Percentiles rank a stretch among this genome's conserved stretches.
Evolutionary conservation across 2,888 invertebrate species (phyloP).

Genomic region (Heliconius cydno): DNA sequence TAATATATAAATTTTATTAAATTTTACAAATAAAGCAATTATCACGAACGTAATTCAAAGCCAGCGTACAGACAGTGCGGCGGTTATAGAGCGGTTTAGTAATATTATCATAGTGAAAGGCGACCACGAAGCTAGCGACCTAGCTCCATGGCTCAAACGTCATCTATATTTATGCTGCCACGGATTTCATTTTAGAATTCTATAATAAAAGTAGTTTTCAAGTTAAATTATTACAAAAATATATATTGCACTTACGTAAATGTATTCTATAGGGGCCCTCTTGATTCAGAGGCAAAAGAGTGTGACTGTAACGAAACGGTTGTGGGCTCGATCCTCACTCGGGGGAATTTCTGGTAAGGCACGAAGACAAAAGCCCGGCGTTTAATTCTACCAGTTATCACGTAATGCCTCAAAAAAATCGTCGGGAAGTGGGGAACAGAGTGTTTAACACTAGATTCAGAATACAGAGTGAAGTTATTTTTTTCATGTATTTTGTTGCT

Average conservation of each 20-base stretch:
- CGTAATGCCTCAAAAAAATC: too few species aligned
- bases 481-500: too few species aligned
- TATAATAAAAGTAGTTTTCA: constrained; percentile 44
- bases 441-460: too few species aligned
- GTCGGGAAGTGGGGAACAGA: too few species aligned
- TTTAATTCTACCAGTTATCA: too few species aligned
- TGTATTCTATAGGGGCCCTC: not conserved
- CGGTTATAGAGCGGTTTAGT: constrained; percentile 46
- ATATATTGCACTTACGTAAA: too few species aligned
- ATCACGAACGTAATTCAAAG: constrained; percentile 42
- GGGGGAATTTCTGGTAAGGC: too few species aligned
- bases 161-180: constrained; percentile 57
- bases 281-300: too few species aligned
- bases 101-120: constrained; percentile 74
- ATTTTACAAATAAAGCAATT: constrained; percentile 36
- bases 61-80: constrained; percentile 38
- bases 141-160: constrained; percentile 48
- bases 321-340: too few species aligned
- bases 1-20: constrained; percentile 6
- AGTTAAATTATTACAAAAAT: constrained; percentile 7
- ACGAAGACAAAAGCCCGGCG: too few species aligned
- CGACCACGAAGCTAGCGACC: constrained; percentile 62
- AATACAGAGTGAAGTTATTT: too few species aligned
- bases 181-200: constrained; percentile 50
- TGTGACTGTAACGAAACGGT: not conserved